Evolutionary conservation across 2,888 invertebrate genomes (phyloP).

Genomic region (Agriopis marginaria): DNA sequence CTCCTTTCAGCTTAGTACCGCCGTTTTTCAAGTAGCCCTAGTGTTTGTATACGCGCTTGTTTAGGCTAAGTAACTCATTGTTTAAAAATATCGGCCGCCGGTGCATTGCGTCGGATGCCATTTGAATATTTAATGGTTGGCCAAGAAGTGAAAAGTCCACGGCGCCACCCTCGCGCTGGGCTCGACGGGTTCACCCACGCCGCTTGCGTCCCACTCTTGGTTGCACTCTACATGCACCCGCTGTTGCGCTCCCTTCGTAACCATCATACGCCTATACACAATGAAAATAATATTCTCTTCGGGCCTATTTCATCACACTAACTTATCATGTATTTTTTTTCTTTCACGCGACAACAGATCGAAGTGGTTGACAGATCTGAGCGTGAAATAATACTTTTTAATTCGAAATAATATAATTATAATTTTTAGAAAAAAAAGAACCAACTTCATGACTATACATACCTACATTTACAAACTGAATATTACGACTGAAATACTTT

Average conservation of each 20-base stretch:
- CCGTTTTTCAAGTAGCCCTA: too few relatives aligned
- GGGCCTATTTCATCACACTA: background rate
- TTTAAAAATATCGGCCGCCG: constrained; percentile 12
- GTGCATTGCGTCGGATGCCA: constrained; percentile 16
- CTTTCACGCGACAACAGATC: too few relatives aligned
- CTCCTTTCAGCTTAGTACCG: too few relatives aligned
- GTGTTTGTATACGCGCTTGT: constrained; percentile 5
- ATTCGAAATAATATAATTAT: too few relatives aligned
- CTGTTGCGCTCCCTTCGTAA: background rate
- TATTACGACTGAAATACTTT: too few relatives aligned
- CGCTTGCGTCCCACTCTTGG: constrained; percentile 41
- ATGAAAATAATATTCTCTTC: background rate
- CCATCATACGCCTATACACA: background rate
- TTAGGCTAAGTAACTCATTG: constrained; percentile 10
- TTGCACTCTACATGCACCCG: constrained; percentile 34
- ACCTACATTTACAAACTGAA: too few relatives aligned
- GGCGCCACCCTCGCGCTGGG: constrained; percentile 42
- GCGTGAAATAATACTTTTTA: too few relatives aligned
- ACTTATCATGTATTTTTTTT: too few relatives aligned
- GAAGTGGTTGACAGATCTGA: too few relatives aligned
- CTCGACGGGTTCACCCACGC: constrained; percentile 64
- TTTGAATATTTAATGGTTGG: constrained; percentile 39
- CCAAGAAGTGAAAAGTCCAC: constrained; percentile 47
- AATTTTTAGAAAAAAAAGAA: too few relatives aligned
- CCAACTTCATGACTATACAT: too few relatives aligned